A percentile compares a stretch with the other conserved stretches of the same genome.
Evolutionary conservation across 2,888 invertebrate species (phyloP).

Genomic region (Operophtera brumata): DNA sequence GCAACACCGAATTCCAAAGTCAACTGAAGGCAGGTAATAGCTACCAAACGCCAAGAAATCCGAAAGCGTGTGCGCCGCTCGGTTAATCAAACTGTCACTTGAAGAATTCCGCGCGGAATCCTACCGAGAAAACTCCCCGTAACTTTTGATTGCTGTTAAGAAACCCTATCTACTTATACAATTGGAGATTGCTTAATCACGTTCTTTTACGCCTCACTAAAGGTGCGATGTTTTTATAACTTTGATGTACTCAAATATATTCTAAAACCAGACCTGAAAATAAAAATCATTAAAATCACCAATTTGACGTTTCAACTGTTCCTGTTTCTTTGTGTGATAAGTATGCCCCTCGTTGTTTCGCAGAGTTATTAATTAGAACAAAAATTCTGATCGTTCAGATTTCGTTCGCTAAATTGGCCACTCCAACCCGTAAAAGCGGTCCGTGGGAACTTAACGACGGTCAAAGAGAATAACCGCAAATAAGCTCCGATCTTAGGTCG

Average conservation of each 20-base stretch:
- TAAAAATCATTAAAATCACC: slow-evolving; percentile 57
- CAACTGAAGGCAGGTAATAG: slow-evolving; percentile 61
- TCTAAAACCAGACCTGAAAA: slow-evolving; percentile 18
- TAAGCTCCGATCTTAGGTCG: slow-evolving; percentile 76
- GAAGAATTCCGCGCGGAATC: slow-evolving; percentile 78
- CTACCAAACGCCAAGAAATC: slow-evolving; percentile 70
- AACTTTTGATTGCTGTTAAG: slow-evolving; percentile 77
- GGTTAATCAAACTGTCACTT: slow-evolving; percentile 81
- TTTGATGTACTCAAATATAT: slow-evolving; percentile 17
- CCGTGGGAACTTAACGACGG: slow-evolving; percentile 79
- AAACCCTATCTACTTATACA: slow-evolving; percentile 69
- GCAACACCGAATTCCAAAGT: slow-evolving; percentile 49
- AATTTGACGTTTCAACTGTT: slow-evolving; percentile 56
- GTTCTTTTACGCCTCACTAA: slow-evolving; percentile 43
- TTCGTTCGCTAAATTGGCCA: slow-evolving; percentile 78
- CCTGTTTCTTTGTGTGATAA: slow-evolving; percentile 11
- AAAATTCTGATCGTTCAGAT: slow-evolving; percentile 79
- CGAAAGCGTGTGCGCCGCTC: slow-evolving; percentile 75
- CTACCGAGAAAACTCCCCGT: slow-evolving; percentile 73
- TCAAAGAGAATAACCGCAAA: slow-evolving; percentile 81
- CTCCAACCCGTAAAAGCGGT: slow-evolving; percentile 78
- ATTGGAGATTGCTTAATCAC: slow-evolving; percentile 72
- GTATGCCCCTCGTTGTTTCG: slow-evolving; percentile 56
- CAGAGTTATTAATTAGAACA: slow-evolving; percentile 77
- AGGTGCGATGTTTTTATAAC: slow-evolving; percentile 28